Conservation (phyloP, 2,888 invertebrate species). For the Drosophila acutilabella region DNA sequence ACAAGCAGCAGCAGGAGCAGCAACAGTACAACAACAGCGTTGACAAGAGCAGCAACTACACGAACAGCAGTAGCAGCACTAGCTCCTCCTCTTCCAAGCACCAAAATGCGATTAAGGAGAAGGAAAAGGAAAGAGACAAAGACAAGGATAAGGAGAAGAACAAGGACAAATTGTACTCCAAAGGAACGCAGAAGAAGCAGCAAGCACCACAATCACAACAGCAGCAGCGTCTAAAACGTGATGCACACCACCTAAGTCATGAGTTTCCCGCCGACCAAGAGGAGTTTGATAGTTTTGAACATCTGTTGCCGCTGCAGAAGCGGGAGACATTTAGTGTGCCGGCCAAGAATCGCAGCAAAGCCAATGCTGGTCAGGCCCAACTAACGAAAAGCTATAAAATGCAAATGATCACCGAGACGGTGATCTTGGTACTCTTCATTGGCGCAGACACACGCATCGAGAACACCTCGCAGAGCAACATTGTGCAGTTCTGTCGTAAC, state of each 20-base stretch:
- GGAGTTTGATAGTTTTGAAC: conserved; percentile 80
- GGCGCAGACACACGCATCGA: conserved; percentile 90
- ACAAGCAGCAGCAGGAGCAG: conserved; percentile 20
- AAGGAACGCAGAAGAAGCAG: conserved; percentile 41
- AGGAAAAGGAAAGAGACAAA: conserved; percentile 65
- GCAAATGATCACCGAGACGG: conserved; percentile 89
- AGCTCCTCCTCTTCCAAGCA: conserved; percentile 46
- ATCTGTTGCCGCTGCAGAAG: conserved; percentile 72
- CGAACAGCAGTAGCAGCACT: conserved; percentile 19
- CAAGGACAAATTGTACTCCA: conserved; percentile 46
- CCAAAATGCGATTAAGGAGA: conserved; percentile 67
- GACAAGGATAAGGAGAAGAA: conserved; percentile 43
- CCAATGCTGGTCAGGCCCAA: conserved; percentile 36
- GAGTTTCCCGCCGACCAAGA: conserved; percentile 61
- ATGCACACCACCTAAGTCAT: conserved; percentile 22
- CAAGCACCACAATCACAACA: conserved; percentile 38
- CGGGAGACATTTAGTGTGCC: conserved; percentile 77
- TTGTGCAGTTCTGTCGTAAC: conserved; percentile 89
- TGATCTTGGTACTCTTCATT: conserved; percentile 92
- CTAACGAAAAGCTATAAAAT: conserved; percentile 81
- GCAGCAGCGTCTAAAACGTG: conserved; percentile 50
- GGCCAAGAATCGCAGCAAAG: conserved; percentile 63
- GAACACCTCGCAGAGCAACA: conserved; percentile 92
- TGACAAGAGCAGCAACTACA: conserved; percentile 37
- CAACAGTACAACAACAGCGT: conserved; percentile 34